Conservation (phyloP, 2,797 vertebrate species). For the Numenius phaeopus region DNA sequence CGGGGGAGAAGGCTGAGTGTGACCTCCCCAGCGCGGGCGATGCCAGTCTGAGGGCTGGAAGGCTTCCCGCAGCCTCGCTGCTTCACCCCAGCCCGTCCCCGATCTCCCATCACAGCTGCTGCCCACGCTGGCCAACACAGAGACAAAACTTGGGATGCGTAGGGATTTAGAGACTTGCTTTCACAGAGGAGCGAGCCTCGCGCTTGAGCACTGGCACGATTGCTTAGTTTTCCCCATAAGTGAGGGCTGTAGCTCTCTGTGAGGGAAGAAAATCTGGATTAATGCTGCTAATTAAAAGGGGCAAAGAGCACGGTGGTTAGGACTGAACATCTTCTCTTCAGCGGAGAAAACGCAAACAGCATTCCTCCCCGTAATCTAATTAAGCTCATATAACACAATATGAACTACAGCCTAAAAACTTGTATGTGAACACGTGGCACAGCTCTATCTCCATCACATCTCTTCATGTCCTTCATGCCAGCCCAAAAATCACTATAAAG, state of each 20-base stretch:
- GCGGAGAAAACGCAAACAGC: neutral
- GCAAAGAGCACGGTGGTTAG: neutral
- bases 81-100: neutral
- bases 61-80: neutral
- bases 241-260: neutral
- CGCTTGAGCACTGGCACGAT: rapidly evolving
- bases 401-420: neutral
- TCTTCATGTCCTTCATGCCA: neutral
- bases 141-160: neutral
- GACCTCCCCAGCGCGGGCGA: rapidly evolving
- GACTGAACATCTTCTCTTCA: neutral
- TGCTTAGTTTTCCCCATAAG: neutral
- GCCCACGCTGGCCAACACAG: neutral
- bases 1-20: neutral
- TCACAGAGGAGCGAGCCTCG: neutral
- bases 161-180: neutral
- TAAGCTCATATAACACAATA: neutral
- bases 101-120: neutral
- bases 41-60: neutral
- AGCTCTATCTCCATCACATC: neutral
- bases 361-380: neutral
- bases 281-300: neutral
- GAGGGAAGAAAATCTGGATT: neutral
- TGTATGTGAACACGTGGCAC: neutral
- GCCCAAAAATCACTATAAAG: neutral